These are phyloP conservation scores for Cassiopea andromeda DNA, from an alignment of 30 jellyfish, hydroid and myxozoan genomes.

Conservation along the genomic window DNA sequence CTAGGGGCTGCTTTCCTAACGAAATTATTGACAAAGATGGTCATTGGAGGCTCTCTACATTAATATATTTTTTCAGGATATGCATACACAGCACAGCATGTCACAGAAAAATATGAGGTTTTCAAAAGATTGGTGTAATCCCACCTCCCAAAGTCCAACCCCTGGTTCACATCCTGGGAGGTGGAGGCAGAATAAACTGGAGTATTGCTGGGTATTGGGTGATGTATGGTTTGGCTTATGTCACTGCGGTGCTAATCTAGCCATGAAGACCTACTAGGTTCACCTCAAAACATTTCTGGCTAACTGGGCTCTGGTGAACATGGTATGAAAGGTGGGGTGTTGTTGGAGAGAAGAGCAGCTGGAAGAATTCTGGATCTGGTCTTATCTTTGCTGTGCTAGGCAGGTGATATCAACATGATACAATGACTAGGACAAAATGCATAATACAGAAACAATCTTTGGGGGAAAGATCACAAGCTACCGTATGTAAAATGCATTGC, in stretches of 20 bases:
- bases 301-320: slow-evolving; percentile 27
- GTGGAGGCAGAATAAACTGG: slow-evolving; percentile 19
- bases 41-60: too few species aligned
- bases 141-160: background rate
- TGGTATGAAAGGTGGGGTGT: slow-evolving; percentile 6
- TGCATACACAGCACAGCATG: too few species aligned
- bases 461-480: slow-evolving; percentile 11
- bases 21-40: too few species aligned
- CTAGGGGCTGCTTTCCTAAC: too few species aligned
- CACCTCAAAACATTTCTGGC: slow-evolving; percentile 28
- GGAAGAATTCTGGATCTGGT: slow-evolving; percentile 31
- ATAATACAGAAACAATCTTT: slow-evolving; percentile 9
- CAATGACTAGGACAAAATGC: slow-evolving; percentile 26
- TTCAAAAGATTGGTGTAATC: too few species aligned
- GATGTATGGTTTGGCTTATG: slow-evolving; percentile 26
- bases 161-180: slow-evolving; percentile 8
- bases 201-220: slow-evolving; percentile 16
- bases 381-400: slow-evolving; percentile 11
- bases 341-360: slow-evolving; percentile 27
- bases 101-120: too few species aligned
- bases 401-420: slow-evolving; percentile 12
- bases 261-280: slow-evolving; percentile 22
- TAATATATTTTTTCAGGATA: too few species aligned
- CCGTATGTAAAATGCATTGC: slow-evolving; percentile 20
- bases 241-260: slow-evolving; percentile 9